Percentiles rank a stretch among this genome's conserved stretches.
Conservation (phyloP, 2,113 vertebrate genomes). For the Dromiciops gliroides region DNA sequence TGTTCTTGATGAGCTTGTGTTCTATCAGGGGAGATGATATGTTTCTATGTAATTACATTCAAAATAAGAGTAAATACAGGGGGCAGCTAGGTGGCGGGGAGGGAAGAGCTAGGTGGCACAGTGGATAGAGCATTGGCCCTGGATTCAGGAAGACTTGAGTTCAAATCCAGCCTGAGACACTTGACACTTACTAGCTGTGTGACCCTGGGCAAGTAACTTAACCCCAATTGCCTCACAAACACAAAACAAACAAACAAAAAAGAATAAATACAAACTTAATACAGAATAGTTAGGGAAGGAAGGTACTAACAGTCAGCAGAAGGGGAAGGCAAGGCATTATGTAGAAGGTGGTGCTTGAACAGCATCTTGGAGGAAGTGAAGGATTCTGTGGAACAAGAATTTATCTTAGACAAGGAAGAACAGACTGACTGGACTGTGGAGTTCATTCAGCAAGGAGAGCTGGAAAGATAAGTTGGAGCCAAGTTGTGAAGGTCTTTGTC, state of each 20-base stretch:
- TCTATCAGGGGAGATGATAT: not conserved
- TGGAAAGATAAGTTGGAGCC: not conserved
- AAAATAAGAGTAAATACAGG: not conserved
- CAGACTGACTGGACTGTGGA: not conserved
- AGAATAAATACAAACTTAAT: not conserved
- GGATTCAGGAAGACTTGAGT: no score
- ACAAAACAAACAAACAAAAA: no score
- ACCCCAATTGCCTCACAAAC: no score
- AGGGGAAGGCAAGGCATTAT: not conserved
- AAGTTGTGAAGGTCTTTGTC: not conserved
- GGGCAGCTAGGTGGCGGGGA: no score
- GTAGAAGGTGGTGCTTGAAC: not conserved
- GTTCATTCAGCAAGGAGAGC: not conserved
- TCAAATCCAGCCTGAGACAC: no score
- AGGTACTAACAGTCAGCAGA: not conserved
- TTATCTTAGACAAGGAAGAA: not conserved
- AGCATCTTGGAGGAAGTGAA: not conserved
- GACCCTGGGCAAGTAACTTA: no score
- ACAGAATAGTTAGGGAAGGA: not conserved
- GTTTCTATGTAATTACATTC: not conserved
- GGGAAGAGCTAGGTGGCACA: no score
- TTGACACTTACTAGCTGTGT: no score
- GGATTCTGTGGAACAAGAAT: not conserved
- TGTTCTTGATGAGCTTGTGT: not conserved
- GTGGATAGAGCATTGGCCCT: no score